Conservation (phyloP, 1,140 invertebrate species). For the Eriosoma lanigerum region DNA sequence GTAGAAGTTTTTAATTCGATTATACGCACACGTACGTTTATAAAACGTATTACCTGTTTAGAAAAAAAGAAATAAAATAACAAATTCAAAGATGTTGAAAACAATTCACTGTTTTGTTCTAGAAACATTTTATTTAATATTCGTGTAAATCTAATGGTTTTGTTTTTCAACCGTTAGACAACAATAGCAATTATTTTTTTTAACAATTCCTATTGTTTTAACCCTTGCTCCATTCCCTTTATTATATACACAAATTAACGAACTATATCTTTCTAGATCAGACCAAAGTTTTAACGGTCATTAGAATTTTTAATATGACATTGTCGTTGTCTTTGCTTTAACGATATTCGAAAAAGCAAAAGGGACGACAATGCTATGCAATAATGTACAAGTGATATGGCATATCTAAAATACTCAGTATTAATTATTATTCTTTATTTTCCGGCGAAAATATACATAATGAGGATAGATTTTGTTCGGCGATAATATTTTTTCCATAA, state of each 20-base stretch:
- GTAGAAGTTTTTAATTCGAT: neutral
- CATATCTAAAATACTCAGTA: too few relatives aligned
- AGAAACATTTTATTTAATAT: too few relatives aligned
- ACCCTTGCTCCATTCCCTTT: neutral
- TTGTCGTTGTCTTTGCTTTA: neutral
- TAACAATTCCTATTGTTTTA: neutral
- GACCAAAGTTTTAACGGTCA: neutral
- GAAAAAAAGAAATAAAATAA: too few relatives aligned
- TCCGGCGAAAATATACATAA: neutral
- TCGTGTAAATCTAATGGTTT: neutral
- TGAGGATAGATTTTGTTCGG: neutral
- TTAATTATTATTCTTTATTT: slow-evolving; percentile 3
- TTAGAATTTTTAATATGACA: slow-evolving; percentile 9
- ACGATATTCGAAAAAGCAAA: neutral
- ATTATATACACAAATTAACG: too few relatives aligned
- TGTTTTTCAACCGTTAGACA: neutral
- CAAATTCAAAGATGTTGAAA: too few relatives aligned
- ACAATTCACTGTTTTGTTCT: too few relatives aligned
- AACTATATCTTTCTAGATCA: too few relatives aligned
- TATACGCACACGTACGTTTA: neutral
- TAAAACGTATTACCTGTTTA: neutral
- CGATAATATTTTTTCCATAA: slow-evolving; percentile 8
- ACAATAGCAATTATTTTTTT: neutral
- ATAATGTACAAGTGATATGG: neutral
- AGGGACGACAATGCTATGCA: neutral